Evolutionary conservation across 2,113 vertebrate genomes (phyloP).

Genomic region (Irena cyanogastra): DNA sequence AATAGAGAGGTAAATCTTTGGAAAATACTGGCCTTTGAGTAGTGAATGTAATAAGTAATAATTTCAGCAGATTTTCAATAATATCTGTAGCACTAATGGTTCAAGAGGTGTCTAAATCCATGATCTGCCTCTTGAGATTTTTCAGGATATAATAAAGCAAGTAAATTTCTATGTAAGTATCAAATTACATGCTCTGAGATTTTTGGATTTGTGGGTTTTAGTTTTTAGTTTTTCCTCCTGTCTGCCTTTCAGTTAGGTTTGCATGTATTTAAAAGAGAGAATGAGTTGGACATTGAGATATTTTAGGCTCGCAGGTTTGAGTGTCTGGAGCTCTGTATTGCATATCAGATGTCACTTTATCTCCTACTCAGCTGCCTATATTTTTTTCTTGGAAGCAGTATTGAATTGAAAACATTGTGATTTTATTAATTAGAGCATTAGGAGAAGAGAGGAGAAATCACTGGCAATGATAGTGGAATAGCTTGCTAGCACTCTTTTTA

Average conservation of each 20-base stretch:
- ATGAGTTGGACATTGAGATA: background rate
- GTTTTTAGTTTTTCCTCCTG: background rate
- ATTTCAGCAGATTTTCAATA: background rate
- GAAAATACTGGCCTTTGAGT: background rate
- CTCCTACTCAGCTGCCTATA: background rate
- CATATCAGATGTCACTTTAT: background rate
- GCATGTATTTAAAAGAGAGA: background rate
- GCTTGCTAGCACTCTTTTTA: background rate
- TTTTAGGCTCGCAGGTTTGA: background rate
- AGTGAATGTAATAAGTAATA: background rate
- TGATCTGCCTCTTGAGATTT: background rate
- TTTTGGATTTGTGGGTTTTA: background rate
- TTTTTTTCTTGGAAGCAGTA: background rate
- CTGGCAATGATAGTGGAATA: background rate
- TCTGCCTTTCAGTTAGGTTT: background rate
- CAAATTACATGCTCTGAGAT: background rate
- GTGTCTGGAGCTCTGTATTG: background rate
- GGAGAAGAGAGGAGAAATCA: background rate
- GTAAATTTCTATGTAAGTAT: background rate
- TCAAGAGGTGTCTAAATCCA: background rate
- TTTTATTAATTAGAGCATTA: background rate
- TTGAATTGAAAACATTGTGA: background rate
- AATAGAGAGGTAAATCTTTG: background rate
- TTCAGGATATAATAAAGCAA: background rate
- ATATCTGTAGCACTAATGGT: background rate